Conservation (phyloP, 2,888 invertebrate species). For the Keiferia lycopersicella region DNA sequence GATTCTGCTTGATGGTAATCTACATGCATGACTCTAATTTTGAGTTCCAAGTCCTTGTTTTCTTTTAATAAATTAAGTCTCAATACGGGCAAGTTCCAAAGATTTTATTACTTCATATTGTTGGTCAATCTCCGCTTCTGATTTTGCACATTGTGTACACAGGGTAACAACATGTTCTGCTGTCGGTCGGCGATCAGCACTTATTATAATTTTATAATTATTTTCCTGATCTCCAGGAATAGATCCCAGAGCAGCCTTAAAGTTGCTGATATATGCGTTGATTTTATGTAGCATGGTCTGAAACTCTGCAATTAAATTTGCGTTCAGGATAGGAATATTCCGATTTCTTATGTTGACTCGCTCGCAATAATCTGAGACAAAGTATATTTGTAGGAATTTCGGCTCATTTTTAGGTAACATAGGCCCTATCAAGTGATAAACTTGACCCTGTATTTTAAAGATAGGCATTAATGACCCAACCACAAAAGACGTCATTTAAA, state of each 20-base stretch:
- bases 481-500: conserved; percentile 39
- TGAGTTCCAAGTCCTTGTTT: too few relatives aligned
- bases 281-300: conserved; percentile 36
- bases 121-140: too few relatives aligned
- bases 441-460: conserved; percentile 37
- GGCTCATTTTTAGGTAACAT: conserved; percentile 31
- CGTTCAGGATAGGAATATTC: conserved; percentile 31
- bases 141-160: too few relatives aligned
- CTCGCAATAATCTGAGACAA: conserved; percentile 35
- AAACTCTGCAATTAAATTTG: conserved; percentile 33
- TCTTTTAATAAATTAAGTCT: too few relatives aligned
- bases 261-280: conserved; percentile 24
- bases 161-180: too few relatives aligned
- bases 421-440: conserved; percentile 36
- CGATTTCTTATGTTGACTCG: conserved; percentile 30
- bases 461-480: conserved; percentile 39
- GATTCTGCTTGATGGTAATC: too few relatives aligned
- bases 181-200: conserved; percentile 30
- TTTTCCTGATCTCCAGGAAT: conserved; percentile 20
- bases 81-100: too few relatives aligned
- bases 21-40: too few relatives aligned
- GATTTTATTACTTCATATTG: too few relatives aligned
- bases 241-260: conserved; percentile 34
- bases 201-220: conserved; percentile 31
- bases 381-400: conserved; percentile 39